Conservation (phyloP, 1,140 invertebrate species). For the Drosophila willistoni region DNA sequence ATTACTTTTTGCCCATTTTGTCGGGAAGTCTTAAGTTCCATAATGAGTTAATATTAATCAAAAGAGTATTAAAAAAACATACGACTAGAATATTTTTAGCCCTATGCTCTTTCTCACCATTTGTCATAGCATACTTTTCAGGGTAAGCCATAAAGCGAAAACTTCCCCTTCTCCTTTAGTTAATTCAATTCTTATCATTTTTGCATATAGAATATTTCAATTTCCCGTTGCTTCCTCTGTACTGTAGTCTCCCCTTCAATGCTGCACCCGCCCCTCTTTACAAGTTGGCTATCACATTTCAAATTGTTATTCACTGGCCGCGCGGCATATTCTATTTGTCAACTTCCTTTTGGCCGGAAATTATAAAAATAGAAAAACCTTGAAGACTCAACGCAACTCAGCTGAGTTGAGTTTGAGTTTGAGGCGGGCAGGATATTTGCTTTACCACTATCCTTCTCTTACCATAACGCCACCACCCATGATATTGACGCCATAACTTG, state of each 20-base stretch:
- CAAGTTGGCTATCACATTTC: slow-evolving; percentile 61
- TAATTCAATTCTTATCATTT: slow-evolving; percentile 44
- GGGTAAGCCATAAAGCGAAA: background rate
- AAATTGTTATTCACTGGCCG: slow-evolving; percentile 51
- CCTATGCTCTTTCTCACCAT: background rate
- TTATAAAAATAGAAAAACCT: slow-evolving; percentile 56
- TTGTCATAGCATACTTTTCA: slow-evolving; percentile 8
- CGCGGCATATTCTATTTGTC: slow-evolving; percentile 57
- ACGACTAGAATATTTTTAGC: no score
- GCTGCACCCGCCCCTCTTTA: slow-evolving; percentile 1
- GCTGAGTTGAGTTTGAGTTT: slow-evolving; percentile 3
- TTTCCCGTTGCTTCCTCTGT: slow-evolving; percentile 52
- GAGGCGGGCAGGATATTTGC: slow-evolving; percentile 1
- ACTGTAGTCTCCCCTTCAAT: background rate
- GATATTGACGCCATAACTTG: background rate
- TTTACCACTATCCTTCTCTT: background rate
- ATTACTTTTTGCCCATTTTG: no score
- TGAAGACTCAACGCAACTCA: slow-evolving; percentile 15
- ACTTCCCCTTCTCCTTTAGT: background rate
- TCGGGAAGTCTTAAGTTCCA: no score
- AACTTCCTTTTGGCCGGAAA: slow-evolving; percentile 69
- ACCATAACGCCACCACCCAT: background rate
- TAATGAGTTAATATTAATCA: no score
- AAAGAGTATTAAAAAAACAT: no score
- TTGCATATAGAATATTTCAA: slow-evolving; percentile 72